Evolutionary conservation across 2,113 vertebrate genomes (phyloP).

Genomic region (Mastomys coucha): DNA sequence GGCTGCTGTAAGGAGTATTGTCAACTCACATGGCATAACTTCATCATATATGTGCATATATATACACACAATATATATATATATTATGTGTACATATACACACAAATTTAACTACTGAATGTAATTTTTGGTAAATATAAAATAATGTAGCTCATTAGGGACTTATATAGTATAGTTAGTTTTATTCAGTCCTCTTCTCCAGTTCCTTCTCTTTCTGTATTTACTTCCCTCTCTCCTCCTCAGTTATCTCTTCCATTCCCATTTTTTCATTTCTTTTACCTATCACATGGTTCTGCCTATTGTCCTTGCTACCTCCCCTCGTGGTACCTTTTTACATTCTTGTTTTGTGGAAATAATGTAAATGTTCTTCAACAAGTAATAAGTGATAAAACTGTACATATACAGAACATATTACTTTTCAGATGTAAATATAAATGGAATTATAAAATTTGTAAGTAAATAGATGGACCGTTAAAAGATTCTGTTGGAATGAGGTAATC

Average conservation of each 20-base stretch:
- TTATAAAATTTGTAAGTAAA: background rate
- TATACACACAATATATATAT: background rate
- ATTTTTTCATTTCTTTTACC: background rate
- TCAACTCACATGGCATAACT: background rate
- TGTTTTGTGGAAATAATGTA: background rate
- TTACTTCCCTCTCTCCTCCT: background rate
- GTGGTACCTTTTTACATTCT: background rate
- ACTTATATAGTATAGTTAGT: background rate
- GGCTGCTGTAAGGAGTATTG: background rate
- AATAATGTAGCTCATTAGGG: background rate
- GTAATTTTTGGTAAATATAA: background rate
- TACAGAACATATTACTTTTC: background rate
- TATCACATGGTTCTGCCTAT: no score
- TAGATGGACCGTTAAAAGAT: background rate
- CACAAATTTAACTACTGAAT: background rate
- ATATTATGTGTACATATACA: background rate
- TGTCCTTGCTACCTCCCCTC: background rate
- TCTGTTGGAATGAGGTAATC: background rate
- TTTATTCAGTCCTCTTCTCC: background rate
- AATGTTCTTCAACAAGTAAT: background rate
- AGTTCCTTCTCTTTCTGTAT: background rate
- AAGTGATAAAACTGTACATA: background rate
- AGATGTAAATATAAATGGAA: background rate
- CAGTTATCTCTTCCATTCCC: background rate
- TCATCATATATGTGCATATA: no score